phyloP scores from a whole-genome alignment of 2,888 invertebrate genomes.

The Drosophila falleni region DNA sequence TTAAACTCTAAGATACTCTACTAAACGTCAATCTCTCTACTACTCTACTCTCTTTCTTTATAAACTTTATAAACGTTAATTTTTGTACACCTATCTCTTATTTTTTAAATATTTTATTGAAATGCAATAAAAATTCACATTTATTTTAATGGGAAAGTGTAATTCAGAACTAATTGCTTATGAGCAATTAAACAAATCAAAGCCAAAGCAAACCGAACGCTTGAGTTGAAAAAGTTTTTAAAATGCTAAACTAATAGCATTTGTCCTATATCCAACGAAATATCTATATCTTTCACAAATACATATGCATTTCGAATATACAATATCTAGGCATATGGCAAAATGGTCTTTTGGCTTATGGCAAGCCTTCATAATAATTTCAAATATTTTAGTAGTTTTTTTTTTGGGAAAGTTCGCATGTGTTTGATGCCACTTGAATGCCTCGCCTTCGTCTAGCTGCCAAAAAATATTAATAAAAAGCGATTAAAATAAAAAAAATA shows the following conservation, averaged over 20 bases:
- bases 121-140: too few species aligned
- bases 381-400: constrained; percentile 50
- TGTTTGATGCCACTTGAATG: constrained; percentile 56
- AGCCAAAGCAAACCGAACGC: constrained; percentile 21
- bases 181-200: constrained; percentile 17
- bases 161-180: constrained; percentile 18
- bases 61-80: too few species aligned
- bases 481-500: constrained; percentile 10
- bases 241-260: constrained; percentile 43
- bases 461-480: constrained; percentile 36
- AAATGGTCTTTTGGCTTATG: constrained; percentile 49
- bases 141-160: neutral
- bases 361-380: constrained; percentile 62
- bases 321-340: constrained; percentile 45
- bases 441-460: constrained; percentile 57
- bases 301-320: constrained; percentile 30
- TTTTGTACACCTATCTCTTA: too few species aligned
- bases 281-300: constrained; percentile 15
- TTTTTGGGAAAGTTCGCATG: constrained; percentile 48
- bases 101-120: too few species aligned
- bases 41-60: too few species aligned
- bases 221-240: constrained; percentile 54
- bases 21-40: too few species aligned
- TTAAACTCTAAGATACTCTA: too few species aligned
- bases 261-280: constrained; percentile 19